Evolutionary conservation across 2,113 vertebrate species (phyloP).

Genomic region (Barnardius zonarius): DNA sequence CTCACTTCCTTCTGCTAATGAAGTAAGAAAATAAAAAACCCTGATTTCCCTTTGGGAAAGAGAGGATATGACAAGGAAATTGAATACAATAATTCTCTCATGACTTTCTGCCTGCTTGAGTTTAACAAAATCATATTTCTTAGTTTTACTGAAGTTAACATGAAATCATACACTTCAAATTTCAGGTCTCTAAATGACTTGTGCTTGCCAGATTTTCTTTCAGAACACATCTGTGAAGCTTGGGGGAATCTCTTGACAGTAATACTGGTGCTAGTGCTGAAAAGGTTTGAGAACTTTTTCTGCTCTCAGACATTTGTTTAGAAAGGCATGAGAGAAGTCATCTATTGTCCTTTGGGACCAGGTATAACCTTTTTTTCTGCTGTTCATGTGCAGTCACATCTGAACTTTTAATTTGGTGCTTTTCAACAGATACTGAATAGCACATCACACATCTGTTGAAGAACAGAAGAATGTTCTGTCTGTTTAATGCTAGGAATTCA

Average conservation of each 20-base stretch:
- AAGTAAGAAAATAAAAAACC: not conserved
- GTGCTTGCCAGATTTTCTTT: not conserved
- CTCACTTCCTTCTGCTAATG: not conserved
- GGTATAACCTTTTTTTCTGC: not conserved
- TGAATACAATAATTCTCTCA: not conserved
- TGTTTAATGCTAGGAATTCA: not conserved
- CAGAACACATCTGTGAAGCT: not conserved
- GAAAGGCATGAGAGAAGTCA: not conserved
- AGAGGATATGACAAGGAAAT: not conserved
- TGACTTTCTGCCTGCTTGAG: not conserved
- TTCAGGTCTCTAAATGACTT: not conserved
- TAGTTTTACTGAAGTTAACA: not conserved
- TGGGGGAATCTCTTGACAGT: not conserved
- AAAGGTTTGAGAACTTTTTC: not conserved
- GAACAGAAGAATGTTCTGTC: not conserved
- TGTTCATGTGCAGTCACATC: not conserved
- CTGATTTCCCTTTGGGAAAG: not conserved
- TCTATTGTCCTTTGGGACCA: not conserved
- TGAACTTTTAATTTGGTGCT: not conserved
- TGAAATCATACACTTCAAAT: not conserved
- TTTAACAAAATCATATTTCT: not conserved
- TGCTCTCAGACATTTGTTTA: not conserved
- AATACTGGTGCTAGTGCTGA: not conserved
- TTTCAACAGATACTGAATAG: not conserved
- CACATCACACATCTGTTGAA: not conserved